Evolutionary conservation across 2,113 vertebrate species (phyloP).

Genomic region (Clarias batrachus): DNA sequence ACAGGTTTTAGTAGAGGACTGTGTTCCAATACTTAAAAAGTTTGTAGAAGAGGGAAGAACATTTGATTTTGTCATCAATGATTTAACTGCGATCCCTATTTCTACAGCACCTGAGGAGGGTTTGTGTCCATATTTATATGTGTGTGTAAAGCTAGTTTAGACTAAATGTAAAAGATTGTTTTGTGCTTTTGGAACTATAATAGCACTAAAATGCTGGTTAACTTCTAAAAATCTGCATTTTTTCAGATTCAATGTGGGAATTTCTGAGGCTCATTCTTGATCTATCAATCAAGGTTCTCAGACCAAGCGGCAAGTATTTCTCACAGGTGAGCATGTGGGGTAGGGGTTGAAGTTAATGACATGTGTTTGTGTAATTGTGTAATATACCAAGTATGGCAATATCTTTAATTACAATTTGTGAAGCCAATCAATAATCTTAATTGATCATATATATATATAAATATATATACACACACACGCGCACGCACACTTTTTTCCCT

Average conservation of each 20-base stretch:
- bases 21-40: constrained; percentile 93
- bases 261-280: constrained; percentile 96
- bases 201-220: background rate
- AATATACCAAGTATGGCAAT: too few species aligned
- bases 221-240: too few species aligned
- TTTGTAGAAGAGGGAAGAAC: constrained; percentile 91
- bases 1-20: constrained; percentile 93
- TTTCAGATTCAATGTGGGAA: constrained; percentile 93
- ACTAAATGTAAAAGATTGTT: background rate
- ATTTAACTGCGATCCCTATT: constrained; percentile 94
- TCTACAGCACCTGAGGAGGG: constrained; percentile 96
- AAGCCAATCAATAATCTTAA: background rate
- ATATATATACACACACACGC: too few species aligned
- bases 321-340: constrained; percentile 80
- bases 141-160: background rate
- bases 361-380: background rate
- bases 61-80: constrained; percentile 98
- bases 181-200: background rate
- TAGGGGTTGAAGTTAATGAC: background rate
- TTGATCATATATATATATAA: background rate
- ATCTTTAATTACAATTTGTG: background rate
- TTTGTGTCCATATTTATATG: constrained; percentile 52
- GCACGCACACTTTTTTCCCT: too few species aligned
- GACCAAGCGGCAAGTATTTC: constrained; percentile 92
- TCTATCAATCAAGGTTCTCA: constrained; percentile 93